Conservation (phyloP, 2,888 invertebrate species). For the Clunio marinus region DNA sequence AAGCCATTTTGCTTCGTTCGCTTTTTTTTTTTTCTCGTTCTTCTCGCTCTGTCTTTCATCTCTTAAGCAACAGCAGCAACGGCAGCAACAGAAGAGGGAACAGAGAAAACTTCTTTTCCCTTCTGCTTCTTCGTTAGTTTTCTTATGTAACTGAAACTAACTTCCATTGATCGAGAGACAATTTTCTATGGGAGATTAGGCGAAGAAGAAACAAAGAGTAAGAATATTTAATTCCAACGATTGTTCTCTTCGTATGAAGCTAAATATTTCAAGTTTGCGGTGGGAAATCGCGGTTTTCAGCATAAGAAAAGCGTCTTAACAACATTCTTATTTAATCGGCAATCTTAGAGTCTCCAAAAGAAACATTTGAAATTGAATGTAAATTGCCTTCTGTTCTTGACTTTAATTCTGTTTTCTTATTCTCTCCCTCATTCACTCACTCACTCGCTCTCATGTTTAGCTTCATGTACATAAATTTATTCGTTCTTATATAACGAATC, state of each 20-base stretch:
- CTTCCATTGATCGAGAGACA: neutral
- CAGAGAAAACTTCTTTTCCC: slow-evolving; percentile 17
- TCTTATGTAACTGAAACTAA: slow-evolving; percentile 10
- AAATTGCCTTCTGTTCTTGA: slow-evolving; percentile 37
- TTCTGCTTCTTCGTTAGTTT: neutral
- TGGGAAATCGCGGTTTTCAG: neutral
- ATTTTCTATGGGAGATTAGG: neutral
- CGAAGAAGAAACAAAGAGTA: slow-evolving; percentile 1
- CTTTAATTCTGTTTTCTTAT: slow-evolving; percentile 20
- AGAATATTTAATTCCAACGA: neutral
- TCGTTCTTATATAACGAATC: slow-evolving; percentile 9
- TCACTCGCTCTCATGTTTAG: neutral
- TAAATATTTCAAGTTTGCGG: neutral
- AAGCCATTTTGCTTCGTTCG: slow-evolving; percentile 33
- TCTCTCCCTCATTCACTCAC: no score
- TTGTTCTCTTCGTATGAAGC: neutral
- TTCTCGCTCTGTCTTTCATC: slow-evolving; percentile 23
- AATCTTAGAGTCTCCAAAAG: neutral
- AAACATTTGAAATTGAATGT: slow-evolving; percentile 23
- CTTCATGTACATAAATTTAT: slow-evolving; percentile 1
- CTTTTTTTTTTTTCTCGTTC: neutral
- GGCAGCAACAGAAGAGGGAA: neutral
- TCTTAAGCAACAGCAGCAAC: no score
- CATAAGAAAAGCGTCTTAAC: neutral
- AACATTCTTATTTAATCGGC: neutral